These are phyloP conservation scores for Andrena minutula DNA, from an alignment of 2,888 invertebrate genomes.

Conservation along the genomic window DNA sequence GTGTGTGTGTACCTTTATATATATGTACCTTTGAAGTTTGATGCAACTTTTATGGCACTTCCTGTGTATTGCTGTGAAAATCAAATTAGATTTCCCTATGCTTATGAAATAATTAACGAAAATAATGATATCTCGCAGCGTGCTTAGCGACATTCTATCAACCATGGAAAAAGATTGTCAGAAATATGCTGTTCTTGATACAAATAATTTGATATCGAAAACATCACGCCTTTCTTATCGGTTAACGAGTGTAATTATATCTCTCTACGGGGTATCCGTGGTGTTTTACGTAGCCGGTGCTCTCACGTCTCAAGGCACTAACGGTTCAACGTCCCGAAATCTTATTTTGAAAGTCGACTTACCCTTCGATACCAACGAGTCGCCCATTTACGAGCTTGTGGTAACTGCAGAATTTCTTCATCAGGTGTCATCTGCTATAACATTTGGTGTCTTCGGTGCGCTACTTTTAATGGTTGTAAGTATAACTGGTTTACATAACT, in stretches of 20 bases:
- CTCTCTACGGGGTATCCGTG: not conserved
- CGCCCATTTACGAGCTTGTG: constrained; percentile 41
- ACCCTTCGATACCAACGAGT: constrained; percentile 35
- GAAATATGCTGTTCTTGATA: constrained; percentile 34
- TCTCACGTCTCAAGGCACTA: not conserved
- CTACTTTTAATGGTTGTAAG: constrained; percentile 55
- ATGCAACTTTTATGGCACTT: no score
- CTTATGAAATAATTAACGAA: not conserved
- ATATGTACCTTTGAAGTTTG: no score
- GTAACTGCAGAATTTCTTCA: constrained; percentile 44
- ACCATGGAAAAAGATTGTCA: constrained; percentile 48
- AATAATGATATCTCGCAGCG: constrained; percentile 34
- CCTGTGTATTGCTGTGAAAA: no score
- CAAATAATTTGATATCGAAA: constrained; percentile 27
- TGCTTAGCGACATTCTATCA: constrained; percentile 36
- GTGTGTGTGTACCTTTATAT: no score
- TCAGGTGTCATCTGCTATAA: constrained; percentile 33
- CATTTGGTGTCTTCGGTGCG: constrained; percentile 28
- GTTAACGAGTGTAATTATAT: constrained; percentile 35
- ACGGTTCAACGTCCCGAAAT: not conserved
- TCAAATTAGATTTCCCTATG: no score
- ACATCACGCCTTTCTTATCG: constrained; percentile 28
- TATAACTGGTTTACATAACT: not conserved
- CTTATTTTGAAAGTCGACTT: constrained; percentile 56
- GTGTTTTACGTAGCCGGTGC: constrained; percentile 15